These are phyloP conservation scores for Myrmophylax atrothorax DNA, from an alignment of 2,113 vertebrate genomes.

Conservation along the genomic window DNA sequence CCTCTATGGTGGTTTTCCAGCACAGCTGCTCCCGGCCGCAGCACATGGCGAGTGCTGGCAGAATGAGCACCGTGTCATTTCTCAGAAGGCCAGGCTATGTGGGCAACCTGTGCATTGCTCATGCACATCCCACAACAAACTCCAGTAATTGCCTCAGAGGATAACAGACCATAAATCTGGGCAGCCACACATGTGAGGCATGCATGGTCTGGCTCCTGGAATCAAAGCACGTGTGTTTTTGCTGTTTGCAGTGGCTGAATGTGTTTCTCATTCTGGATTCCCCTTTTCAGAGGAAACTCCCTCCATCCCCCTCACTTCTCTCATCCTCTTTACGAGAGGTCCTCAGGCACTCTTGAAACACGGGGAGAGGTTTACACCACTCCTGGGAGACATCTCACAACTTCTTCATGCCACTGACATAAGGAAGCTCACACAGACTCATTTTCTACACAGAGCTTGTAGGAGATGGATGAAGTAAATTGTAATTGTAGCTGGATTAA, in stretches of 20 bases:
- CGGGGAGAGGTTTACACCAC: background rate
- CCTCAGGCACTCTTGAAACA: constrained; percentile 1
- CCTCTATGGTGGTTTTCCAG: constrained; percentile 56
- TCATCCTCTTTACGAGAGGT: background rate
- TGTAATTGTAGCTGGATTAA: background rate
- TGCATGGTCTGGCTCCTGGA: constrained; percentile 49
- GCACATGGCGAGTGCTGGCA: constrained; percentile 1
- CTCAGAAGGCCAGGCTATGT: constrained; percentile 5
- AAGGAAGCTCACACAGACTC: background rate
- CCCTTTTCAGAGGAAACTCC: constrained; percentile 43
- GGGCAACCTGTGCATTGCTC: constrained; percentile 43
- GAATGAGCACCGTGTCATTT: background rate
- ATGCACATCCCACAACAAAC: constrained; percentile 35
- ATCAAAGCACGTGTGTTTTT: constrained; percentile 49
- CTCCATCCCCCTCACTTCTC: constrained; percentile 34
- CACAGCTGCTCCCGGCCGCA: constrained; percentile 31
- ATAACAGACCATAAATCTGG: constrained; percentile 49
- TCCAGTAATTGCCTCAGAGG: constrained; percentile 42
- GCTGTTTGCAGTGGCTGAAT: constrained; percentile 30
- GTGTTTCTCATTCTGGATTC: constrained; percentile 62
- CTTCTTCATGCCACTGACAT: background rate
- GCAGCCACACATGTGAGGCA: constrained; percentile 37
- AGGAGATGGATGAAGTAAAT: background rate
- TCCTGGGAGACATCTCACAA: background rate
- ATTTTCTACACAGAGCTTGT: background rate